A percentile compares a stretch with the other conserved stretches of the same genome.
These are phyloP conservation scores for Pomatorhinus ruficollis DNA, from an alignment of 2,113 vertebrate genomes.

Conservation along the genomic window DNA sequence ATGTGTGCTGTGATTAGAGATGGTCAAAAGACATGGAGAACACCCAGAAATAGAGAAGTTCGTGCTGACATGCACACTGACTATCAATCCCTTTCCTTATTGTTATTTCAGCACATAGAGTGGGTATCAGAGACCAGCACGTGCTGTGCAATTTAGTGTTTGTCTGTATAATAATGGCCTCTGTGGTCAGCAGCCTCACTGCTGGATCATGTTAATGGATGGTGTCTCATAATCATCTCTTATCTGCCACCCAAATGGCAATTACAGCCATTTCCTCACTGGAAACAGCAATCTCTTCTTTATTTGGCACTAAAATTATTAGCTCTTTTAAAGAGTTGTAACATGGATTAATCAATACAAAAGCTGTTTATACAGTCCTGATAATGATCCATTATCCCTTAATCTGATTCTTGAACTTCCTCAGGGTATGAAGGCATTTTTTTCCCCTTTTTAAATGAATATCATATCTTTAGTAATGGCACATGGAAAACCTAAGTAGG, in stretches of 20 bases:
- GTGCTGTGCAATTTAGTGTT: background rate
- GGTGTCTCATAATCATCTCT: background rate
- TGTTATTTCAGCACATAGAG: background rate
- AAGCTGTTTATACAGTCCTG: slow-evolving; percentile 58
- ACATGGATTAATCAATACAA: slow-evolving; percentile 68
- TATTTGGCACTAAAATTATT: slow-evolving; percentile 67
- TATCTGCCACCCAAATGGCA: background rate
- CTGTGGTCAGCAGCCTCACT: background rate
- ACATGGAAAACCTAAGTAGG: slow-evolving; percentile 37
- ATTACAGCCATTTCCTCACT: slow-evolving; percentile 59
- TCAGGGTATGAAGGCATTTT: background rate
- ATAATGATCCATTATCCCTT: slow-evolving; percentile 66
- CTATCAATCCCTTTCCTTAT: background rate
- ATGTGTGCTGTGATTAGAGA: background rate
- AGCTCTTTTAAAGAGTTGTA: slow-evolving; percentile 44
- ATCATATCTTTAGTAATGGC: slow-evolving; percentile 46
- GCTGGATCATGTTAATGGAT: background rate
- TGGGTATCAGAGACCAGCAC: background rate
- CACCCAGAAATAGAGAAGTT: background rate
- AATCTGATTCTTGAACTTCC: slow-evolving; percentile 57
- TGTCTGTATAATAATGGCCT: background rate
- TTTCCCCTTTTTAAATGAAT: slow-evolving; percentile 13
- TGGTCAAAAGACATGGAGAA: background rate
- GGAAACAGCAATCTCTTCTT: slow-evolving; percentile 44
- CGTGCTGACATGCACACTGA: background rate